Percentiles rank a stretch among this genome's conserved stretches.
Conservation (phyloP, 2,888 invertebrate genomes). For the Epinotia nisella region DNA sequence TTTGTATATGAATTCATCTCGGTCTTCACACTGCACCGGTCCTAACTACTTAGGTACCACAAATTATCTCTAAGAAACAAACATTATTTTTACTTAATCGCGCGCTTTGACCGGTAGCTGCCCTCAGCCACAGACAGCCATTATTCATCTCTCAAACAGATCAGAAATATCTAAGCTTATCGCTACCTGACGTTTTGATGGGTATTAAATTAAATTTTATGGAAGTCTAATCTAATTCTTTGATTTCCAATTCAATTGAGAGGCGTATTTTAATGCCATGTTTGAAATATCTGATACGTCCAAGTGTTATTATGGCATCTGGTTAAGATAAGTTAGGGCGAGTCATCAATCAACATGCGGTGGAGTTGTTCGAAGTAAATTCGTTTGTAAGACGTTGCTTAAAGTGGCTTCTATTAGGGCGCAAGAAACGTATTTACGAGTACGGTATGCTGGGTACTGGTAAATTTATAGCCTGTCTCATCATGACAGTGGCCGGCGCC, state of each 20-base stretch:
- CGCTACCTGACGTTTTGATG: conserved; percentile 58
- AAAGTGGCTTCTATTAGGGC: conserved; percentile 42
- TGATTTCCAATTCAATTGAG: conserved; percentile 46
- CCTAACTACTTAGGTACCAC: too few species aligned
- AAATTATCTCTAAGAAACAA: too few species aligned
- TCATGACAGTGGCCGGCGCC: conserved; percentile 48
- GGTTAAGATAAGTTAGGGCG: conserved; percentile 51
- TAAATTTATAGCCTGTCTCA: conserved; percentile 52
- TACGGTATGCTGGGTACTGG: conserved; percentile 42
- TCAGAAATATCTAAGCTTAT: conserved; percentile 53
- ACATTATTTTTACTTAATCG: too few species aligned
- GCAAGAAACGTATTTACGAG: conserved; percentile 41
- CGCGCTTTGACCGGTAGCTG: not conserved
- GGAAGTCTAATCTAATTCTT: conserved; percentile 56
- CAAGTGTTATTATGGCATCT: conserved; percentile 38
- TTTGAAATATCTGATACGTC: conserved; percentile 49
- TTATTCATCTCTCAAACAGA: conserved; percentile 56
- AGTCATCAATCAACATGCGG: conserved; percentile 58
- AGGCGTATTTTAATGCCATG: conserved; percentile 38
- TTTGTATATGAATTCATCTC: too few species aligned
- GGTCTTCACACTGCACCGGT: too few species aligned
- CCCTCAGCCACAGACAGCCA: conserved; percentile 28
- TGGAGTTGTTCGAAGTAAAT: conserved; percentile 37
- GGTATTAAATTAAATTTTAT: conserved; percentile 62
- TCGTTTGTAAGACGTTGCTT: conserved; percentile 46